Evolutionary conservation across 2,888 invertebrate species (phyloP), one percentile per base, ranked within the genome.

Genomic region (Malthinus flaveolus): DNA sequence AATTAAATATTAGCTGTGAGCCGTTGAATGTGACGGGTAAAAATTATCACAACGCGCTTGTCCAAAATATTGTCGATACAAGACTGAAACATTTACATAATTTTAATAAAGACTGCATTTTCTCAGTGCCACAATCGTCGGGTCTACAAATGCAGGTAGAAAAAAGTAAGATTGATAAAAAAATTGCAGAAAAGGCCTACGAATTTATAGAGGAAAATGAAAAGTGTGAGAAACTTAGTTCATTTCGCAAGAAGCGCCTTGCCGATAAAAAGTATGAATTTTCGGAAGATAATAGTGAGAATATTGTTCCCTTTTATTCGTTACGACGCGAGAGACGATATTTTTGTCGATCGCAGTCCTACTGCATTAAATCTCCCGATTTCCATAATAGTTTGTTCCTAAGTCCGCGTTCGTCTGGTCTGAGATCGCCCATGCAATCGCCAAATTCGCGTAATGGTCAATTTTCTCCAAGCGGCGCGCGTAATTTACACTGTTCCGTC

Each of bases 241-340:
- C 88, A 71, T 93, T 91, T 72, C 84, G 94, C 6, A 91, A 92
- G 73, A 85, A 93, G 51, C 85, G 93, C 6, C 78, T 94, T 49
- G 95, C 95, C 0, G 94, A 95, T 71, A 95, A 95, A 75, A 94
- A 93, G 75, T 95, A 95, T 73, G 94, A 94, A 73, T 94, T 95
- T 73, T 91, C 90, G 0, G 93, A 93, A 68, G 92, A 92, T 62
- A 79, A 79, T 58, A 85, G 84, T 70, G 86, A 86, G 68, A 86
- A 86, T 70, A 86, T 86, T 48, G 84, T 86, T 35, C 86, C 86
- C 39, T 86, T 85, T 72, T 82, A 86, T 71, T 84, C 85, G n/a
- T 73, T 86, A 64, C 77, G 86, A 9, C 72, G 76, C 3, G 79
- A 79, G 63, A 67, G 78, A 3, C 69, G 76, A 13, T 78, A 72